Evolutionary conservation across 2,797 vertebrate genomes (phyloP), one percentile per base, ranked within the genome.

Genomic region (Gobionotothen gibberifrons): DNA sequence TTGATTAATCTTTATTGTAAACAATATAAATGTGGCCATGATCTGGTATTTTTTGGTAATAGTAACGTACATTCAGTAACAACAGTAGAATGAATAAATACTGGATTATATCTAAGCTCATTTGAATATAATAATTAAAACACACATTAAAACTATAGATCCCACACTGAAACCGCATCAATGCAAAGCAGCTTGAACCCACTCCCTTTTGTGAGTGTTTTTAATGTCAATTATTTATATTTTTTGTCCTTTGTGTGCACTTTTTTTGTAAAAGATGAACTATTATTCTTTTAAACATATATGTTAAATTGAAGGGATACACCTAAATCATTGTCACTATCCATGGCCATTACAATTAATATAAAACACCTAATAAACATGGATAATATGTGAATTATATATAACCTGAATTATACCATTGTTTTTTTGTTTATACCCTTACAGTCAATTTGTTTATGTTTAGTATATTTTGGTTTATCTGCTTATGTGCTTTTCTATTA

Each of bases 401-500:
- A 26, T 13, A 52, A 52, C 3, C 40, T 49, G 1, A 22, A 26
- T 54, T 58, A 12, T 15, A 32, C 3, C 0, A 9, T 40, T 29
- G 2, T 44, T 60, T 39, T 58, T 9, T 22, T 42, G 7, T 32
- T 53, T 46, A 3, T 4, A 47, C 12, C 5, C 4, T 5, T 9
- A 3, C 5, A 52, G 58, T 46, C 12, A 15, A 59, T 67, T 62
- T 72, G 21, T 83, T 72, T 53, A 48, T 72, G 26, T 61, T 12
- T 46, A 21, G 32, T 36, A 9, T 36, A 8, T 36, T 36, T 6
- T 74, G 36, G 16, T 21, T 71, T 62, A 74, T 79, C 69, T 76
- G 58, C 68, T 74, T 29, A 46, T 55, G 63, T 71, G 72, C 21
- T 74, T 53, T 82, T 72, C 48, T 75, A 29, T 36, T 76, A 74